Base-by-base conservation (phyloP, 1,140 invertebrate genomes). In the Heliconius congener region DNA sequence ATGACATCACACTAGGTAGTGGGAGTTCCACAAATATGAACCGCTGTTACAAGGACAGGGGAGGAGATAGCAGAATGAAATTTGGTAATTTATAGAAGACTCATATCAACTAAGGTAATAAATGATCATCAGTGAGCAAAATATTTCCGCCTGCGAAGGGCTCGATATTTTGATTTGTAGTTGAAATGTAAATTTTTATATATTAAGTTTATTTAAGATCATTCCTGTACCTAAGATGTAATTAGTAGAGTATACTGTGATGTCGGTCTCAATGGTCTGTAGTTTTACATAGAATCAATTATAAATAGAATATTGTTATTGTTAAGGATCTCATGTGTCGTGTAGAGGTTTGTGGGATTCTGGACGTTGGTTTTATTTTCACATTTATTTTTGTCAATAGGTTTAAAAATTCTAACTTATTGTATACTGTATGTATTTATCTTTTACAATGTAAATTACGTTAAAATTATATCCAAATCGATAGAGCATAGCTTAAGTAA, bases 221-320 rank as follows among this genome's bases (percentile, higher is more conserved):
- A 93, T 94, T 94, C 91, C 93, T 92, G 91, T 93, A 93, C 93
- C 91, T 93, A 94, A 94, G 93, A 94, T 92, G 87, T 88, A 92
- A 90, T 87, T 90, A 93, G 90, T 91, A 91, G 90, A 87, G 90
- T 91, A 91, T 92, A 93, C 93, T 93, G 92, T 94, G 92, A 93
- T 94, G 92, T 91, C 87, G 92, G 92, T 93, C 92, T 92, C 92
- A 90, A 91, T 85, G 90, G 91, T 93, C 89, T 91, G 88, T 94
- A 94, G 91, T 80, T 90, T 81, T 78, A 92, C 89, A 91, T 93
- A 92, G 88, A 87, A 91, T 94, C 91, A 93, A 93, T 93, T 93
- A 94, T 90, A 90, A 90, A 92, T 93, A 94, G 90, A 90, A 88
- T 91, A 92, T 93, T 90, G 88, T 94, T 93, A 94, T 93, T 90